Conservation (phyloP, 2,888 invertebrate genomes). For the Phasia obesa region DNA sequence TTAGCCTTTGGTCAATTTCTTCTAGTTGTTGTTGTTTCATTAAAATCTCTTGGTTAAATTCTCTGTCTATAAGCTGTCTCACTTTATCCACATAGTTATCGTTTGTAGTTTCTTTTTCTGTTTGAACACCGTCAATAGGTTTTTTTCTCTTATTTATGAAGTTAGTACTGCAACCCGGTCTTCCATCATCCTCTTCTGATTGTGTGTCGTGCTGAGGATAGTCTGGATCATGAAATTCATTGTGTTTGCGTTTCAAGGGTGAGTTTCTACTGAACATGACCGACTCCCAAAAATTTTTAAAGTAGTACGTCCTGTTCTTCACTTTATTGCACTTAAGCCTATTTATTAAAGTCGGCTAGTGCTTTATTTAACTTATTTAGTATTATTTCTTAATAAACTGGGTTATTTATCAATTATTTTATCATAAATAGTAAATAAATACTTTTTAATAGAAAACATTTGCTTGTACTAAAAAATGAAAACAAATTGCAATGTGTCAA, state of each 20-base stretch:
- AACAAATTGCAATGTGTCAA: conserved; percentile 66
- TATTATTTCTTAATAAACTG: conserved; percentile 2
- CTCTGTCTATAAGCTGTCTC: conserved; percentile 86
- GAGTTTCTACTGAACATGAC: conserved; percentile 67
- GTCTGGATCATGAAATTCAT: conserved; percentile 86
- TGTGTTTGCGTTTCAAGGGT: conserved; percentile 79
- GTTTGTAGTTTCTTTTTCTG: not conserved
- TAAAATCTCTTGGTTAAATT: conserved; percentile 88
- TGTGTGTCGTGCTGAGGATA: conserved; percentile 77
- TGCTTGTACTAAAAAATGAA: conserved; percentile 58
- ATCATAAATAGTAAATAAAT: conserved; percentile 27
- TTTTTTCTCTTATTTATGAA: conserved; percentile 30
- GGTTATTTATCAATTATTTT: conserved; percentile 5
- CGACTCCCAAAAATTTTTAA: conserved; percentile 19
- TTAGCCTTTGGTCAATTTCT: conserved; percentile 87
- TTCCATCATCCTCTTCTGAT: conserved; percentile 27
- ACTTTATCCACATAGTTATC: conserved; percentile 81
- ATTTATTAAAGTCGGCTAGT: conserved; percentile 10
- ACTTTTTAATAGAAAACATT: conserved; percentile 12
- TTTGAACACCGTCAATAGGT: not conserved
- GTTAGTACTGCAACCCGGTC: conserved; percentile 29
- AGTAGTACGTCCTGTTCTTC: not conserved
- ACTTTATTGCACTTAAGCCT: conserved; percentile 40
- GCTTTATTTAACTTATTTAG: not conserved
- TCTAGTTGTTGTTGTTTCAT: conserved; percentile 88